phyloP scores from a whole-genome alignment of 1,140 invertebrate genomes.

The Aphelenchoides besseyi region DNA sequence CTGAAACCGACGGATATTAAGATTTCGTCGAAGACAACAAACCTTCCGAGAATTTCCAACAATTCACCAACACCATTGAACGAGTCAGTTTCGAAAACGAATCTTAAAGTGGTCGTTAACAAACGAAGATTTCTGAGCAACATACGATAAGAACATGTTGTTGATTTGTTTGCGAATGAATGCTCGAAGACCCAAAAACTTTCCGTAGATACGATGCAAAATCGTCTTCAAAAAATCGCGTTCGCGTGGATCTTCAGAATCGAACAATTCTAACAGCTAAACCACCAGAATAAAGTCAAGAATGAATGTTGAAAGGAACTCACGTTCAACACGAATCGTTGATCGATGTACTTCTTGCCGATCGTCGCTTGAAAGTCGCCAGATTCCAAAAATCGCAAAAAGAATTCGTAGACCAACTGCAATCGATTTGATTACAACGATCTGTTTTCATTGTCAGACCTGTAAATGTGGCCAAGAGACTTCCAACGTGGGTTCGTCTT shows the following conservation, averaged over 20 bases:
- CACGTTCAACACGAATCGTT: conserved; percentile 58
- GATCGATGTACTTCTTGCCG: conserved; percentile 60
- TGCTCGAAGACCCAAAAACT: conserved; percentile 61
- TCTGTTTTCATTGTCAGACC: conserved; percentile 41
- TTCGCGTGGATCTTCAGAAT: conserved; percentile 61
- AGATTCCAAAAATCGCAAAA: conserved; percentile 60
- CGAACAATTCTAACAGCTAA: conserved; percentile 59
- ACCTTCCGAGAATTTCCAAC: conserved; percentile 86
- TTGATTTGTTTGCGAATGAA: conserved; percentile 63
- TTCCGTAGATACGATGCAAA: conserved; percentile 60
- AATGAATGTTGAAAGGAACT: conserved; percentile 13
- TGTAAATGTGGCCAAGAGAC: conserved; percentile 62
- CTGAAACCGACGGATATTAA: conserved; percentile 48
- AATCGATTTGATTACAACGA: background rate
- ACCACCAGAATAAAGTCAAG: conserved; percentile 19
- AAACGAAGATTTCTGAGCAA: conserved; percentile 16
- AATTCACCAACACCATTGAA: conserved; percentile 97
- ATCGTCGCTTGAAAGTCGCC: conserved; percentile 59
- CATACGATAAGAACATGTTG: conserved; percentile 61
- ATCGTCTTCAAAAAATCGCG: conserved; percentile 63
- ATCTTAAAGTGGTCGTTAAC: conserved; percentile 68
- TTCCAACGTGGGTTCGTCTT: conserved; percentile 61
- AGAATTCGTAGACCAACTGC: conserved; percentile 61
- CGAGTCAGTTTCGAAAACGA: conserved; percentile 98
- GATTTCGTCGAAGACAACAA: too few relatives aligned